Percentiles rank a stretch among this genome's conserved stretches.
Evolutionary conservation across 2,888 invertebrate species (phyloP).

Genomic region (Falcaria lacertinaria): DNA sequence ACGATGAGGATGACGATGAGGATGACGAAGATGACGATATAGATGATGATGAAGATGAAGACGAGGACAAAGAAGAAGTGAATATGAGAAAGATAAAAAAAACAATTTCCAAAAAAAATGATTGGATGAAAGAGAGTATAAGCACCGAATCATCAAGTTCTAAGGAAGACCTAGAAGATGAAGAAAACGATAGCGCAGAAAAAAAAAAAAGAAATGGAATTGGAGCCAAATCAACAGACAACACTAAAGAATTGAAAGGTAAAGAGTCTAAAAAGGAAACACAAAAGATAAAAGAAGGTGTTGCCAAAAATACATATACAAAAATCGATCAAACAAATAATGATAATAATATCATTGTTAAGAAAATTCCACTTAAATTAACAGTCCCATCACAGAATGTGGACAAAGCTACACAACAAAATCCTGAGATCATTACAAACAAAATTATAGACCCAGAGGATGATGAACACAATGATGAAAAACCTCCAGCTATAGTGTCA

Average conservation of each 20-base stretch:
- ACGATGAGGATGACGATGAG: conserved; percentile 25
- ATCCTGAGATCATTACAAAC: no score
- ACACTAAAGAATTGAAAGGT: neutral
- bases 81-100: conserved; percentile 1
- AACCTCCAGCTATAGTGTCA: neutral
- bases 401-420: no score
- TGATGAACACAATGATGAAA: no score
- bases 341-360: neutral
- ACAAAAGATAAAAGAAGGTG: neutral
- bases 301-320: neutral
- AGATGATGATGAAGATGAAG: conserved; percentile 19
- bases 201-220: neutral
- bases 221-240: neutral
- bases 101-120: neutral
- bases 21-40: conserved; percentile 16
- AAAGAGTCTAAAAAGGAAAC: neutral
- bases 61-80: conserved; percentile 11
- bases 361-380: no score
- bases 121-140: conserved; percentile 1
- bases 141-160: neutral
- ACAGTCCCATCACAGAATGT: no score
- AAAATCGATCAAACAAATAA: neutral
- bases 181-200: neutral
- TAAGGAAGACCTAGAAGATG: neutral
- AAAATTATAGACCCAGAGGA: no score